Conservation (phyloP, 2,888 invertebrate genomes). For the Pachymerium ferrugineum region DNA sequence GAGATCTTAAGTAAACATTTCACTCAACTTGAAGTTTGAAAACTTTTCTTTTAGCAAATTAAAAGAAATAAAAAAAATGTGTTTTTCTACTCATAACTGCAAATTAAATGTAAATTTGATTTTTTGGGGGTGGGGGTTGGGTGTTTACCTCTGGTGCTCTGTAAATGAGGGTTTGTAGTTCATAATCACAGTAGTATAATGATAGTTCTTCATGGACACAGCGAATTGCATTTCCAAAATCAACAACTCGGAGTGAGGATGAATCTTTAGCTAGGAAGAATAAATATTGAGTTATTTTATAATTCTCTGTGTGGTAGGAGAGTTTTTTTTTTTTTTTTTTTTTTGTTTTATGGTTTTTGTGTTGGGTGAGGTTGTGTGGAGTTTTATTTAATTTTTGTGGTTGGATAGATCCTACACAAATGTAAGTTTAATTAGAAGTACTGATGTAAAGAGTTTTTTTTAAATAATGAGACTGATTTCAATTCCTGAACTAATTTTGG, state of each 20-base stretch:
- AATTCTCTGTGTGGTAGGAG: too few relatives aligned
- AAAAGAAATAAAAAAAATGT: background rate
- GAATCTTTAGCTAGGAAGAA: background rate
- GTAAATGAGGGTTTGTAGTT: conserved; percentile 34
- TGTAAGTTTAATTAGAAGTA: too few relatives aligned
- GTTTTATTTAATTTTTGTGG: too few relatives aligned
- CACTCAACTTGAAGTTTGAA: background rate
- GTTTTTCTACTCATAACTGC: background rate
- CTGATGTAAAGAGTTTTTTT: too few relatives aligned
- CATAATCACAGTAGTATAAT: conserved; percentile 34
- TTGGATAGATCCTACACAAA: too few relatives aligned
- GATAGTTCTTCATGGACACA: conserved; percentile 30
- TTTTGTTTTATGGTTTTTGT: too few relatives aligned
- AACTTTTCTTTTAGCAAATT: background rate
- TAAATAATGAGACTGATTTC: too few relatives aligned
- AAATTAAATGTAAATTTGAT: background rate
- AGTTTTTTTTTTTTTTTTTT: too few relatives aligned
- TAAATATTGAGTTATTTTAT: too few relatives aligned
- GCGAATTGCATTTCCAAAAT: conserved; percentile 35
- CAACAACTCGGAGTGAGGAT: conserved; percentile 23
- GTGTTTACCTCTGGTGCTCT: conserved; percentile 34
- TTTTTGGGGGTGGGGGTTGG: background rate
- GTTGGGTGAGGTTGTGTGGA: too few relatives aligned
- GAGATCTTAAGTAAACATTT: conserved; percentile 2
- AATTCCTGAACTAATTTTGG: too few relatives aligned